Evolutionary conservation across 2,113 vertebrate genomes (phyloP), one percentile per base, ranked within the genome.

Genomic region (Platycercus adscitus): DNA sequence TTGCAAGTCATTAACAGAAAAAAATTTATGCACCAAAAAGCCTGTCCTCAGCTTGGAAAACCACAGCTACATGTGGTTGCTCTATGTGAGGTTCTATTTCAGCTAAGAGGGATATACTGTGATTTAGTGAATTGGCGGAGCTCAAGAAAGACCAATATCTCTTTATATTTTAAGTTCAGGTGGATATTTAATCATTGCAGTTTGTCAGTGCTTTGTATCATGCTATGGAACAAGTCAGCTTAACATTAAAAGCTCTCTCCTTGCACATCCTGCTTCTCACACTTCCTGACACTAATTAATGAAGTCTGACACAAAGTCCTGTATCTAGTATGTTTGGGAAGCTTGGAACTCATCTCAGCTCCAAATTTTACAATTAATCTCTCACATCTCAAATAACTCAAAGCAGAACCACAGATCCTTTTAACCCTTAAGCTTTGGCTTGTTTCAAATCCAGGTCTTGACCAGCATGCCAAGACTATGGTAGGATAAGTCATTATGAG

Each of bases 111-210:
- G 58, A 31, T 49, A 39, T 29, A 21, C 14, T 55, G 77, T 81
- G 87, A 94, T 91, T 95, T 91, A 96, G 53, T 71, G 81, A 96
- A 73, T 79, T 75, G 52, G 44, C 43, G 81, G 44, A 37, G 68
- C 41, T 94, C 77, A 72, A 55, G 33, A 47, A 92, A 95, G 77
- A 83, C 68, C 71, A 89, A 13, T 81, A 81, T 77, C 73, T 64
- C 63, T 91, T 81, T 47, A 31, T 25, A 8, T 44, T 83, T 68
- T 35, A 71, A 68, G 49, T 83, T 82, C 44, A 71, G 81, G 70
- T 61, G 17, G 20, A 33, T 82, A 81, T 95, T 96, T 92, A 63
- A 85, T 91, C 72, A 93, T 11, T 3, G 2, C 23, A 37, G 46
- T 71, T 60, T 92, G 52, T 69, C 2, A 1, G 18, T 79, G 78